Conservation (phyloP, 2,888 invertebrate genomes). For the Apodemia mormo region DNA sequence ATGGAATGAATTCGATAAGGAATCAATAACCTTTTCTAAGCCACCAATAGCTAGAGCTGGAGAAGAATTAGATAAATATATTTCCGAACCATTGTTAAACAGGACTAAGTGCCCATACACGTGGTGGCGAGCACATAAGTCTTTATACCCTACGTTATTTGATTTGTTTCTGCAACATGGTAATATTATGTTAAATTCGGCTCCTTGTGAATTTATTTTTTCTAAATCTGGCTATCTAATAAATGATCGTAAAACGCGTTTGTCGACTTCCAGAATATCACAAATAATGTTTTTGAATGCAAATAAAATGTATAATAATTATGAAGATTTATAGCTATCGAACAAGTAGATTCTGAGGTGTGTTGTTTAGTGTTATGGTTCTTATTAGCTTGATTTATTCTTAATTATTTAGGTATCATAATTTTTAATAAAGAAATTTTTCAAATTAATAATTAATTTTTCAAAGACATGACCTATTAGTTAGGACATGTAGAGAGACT, state of each 20-base stretch:
- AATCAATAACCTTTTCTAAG: background rate
- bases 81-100: constrained; percentile 15
- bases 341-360: no score
- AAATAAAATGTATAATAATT: constrained; percentile 8
- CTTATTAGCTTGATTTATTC: no score
- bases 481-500: no score
- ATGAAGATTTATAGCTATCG: background rate
- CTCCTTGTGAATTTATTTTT: constrained; percentile 21
- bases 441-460: no score
- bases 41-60: background rate
- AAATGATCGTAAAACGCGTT: constrained; percentile 19
- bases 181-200: constrained; percentile 3
- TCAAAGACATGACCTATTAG: no score
- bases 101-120: constrained; percentile 19
- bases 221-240: constrained; percentile 21
- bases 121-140: constrained; percentile 18
- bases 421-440: no score
- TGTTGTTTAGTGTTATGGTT: no score
- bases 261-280: constrained; percentile 17
- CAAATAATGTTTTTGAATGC: constrained; percentile 24
- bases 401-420: no score
- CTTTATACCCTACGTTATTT: constrained; percentile 6
- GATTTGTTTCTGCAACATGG: background rate
- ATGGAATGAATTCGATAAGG: background rate
- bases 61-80: constrained; percentile 18